These are phyloP conservation scores for Zele albiditarsus DNA, from an alignment of 2,888 invertebrate genomes.

Conservation along the genomic window DNA sequence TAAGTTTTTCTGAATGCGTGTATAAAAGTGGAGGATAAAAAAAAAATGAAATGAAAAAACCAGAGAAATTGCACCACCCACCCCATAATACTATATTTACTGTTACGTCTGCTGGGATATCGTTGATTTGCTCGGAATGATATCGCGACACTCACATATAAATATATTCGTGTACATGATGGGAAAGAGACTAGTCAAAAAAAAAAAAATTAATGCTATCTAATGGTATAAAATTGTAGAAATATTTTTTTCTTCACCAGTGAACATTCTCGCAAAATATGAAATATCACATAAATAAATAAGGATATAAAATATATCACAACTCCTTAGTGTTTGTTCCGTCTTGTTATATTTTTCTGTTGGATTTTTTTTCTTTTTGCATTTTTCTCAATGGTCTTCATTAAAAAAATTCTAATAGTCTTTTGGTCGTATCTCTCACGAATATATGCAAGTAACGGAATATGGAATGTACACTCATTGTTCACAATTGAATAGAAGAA, in stretches of 20 bases:
- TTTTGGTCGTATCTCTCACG: too few relatives aligned
- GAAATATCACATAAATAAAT: not conserved
- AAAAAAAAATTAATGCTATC: not conserved
- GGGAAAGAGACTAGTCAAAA: not conserved
- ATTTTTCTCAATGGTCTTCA: too few relatives aligned
- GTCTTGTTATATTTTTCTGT: too few relatives aligned
- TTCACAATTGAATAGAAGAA: too few relatives aligned
- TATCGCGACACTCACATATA: not conserved
- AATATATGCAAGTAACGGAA: too few relatives aligned
- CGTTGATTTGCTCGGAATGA: slow-evolving; percentile 7
- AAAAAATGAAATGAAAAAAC: too few relatives aligned
- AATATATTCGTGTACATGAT: not conserved
- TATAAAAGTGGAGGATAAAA: not conserved
- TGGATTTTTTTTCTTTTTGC: too few relatives aligned
- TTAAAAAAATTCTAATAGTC: too few relatives aligned
- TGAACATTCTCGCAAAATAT: too few relatives aligned
- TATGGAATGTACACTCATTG: too few relatives aligned
- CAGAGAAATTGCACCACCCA: not conserved
- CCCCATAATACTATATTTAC: not conserved
- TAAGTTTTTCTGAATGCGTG: not conserved
- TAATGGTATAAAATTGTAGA: not conserved
- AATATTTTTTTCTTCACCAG: too few relatives aligned
- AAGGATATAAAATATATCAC: not conserved
- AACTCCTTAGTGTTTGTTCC: too few relatives aligned
- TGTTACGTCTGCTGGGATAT: not conserved